Base-by-base conservation (phyloP, 1,140 invertebrate genomes). In the Anastrepha ludens region DNA sequence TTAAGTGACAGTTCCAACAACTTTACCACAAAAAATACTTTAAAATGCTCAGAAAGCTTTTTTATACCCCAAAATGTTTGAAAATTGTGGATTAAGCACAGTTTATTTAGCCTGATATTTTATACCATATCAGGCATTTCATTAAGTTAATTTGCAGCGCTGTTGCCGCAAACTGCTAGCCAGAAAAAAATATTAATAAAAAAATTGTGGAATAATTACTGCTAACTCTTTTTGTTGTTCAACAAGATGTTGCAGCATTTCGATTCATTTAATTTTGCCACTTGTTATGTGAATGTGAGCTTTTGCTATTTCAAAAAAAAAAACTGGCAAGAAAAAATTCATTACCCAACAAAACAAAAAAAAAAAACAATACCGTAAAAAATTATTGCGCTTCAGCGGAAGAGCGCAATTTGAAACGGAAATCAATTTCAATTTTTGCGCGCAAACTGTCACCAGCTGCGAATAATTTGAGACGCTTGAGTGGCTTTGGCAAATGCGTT, bases 191-290 rank as follows among this genome's bases (percentile, higher is more conserved):
- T 55, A 55, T 55, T 2, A 11, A 55, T 8, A 55, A 55, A 55
- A 81, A 81, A 81, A 20, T 20, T 13, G 8, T 13, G 8, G 7
- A 58, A 9, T 55, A 58, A 81, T 55, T 55, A 55, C 50, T 29
- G 47, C 47, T 81, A 81, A 81, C 74, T n/a, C 74, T 81, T 81
- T 81, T 81, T 81, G 74, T 81, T 81, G 74, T 55, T n/a, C 74
- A 20, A n/a, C 74, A 81, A 81, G 74, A 81, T 81, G 74, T 55
- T 81, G 74, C 74, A 81, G 55, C 55, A 55, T 81, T 50, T 55
- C 74, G 47, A 20, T 81, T 81, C 50, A 81, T 55, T 81, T 81
- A 50, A 81, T 81, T 81, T 81, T 9, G 47, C 44, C 74, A 58
- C 74, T 81, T 74, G 39, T 74, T 44, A 74, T 41, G 67, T 17